A percentile compares a stretch with the other conserved stretches of the same genome.
Evolutionary conservation across 2,113 vertebrate genomes (phyloP).

Genomic region (Clarias gariepinus): DNA sequence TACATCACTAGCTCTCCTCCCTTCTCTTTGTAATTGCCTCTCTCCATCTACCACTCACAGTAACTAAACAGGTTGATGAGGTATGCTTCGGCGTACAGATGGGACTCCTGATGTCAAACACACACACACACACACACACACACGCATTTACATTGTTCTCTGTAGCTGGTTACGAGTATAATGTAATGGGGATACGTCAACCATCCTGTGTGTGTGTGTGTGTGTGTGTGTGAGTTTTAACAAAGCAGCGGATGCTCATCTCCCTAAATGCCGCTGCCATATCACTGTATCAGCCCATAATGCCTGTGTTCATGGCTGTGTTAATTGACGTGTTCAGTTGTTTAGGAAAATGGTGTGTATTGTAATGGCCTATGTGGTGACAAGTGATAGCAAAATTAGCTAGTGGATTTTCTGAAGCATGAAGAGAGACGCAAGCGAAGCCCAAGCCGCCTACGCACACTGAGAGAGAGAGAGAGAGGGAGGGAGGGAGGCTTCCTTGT

Average conservation of each 20-base stretch:
- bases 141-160: not conserved
- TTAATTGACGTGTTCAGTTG: slow-evolving; percentile 23
- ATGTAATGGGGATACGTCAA: not conserved
- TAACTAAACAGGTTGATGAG: slow-evolving; percentile 23
- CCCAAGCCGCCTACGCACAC: slow-evolving; percentile 32
- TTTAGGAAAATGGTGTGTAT: slow-evolving; percentile 19
- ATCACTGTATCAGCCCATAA: not conserved
- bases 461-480: not conserved
- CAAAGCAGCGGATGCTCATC: not conserved
- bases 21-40: slow-evolving; percentile 33
- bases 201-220: not conserved
- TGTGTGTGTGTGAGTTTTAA: not conserved
- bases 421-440: slow-evolving; percentile 26
- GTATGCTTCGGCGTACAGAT: slow-evolving; percentile 6
- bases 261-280: not conserved
- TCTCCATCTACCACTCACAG: slow-evolving; percentile 31
- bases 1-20: slow-evolving; percentile 63
- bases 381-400: slow-evolving; percentile 31
- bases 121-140: not conserved
- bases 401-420: slow-evolving; percentile 32
- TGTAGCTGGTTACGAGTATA: not conserved
- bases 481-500: slow-evolving; percentile 18
- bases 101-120: slow-evolving; percentile 17
- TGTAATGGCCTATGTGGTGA: slow-evolving; percentile 35
- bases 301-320: slow-evolving; percentile 25